phyloP scores from a whole-genome alignment of 2,113 vertebrate species.

The Urocitellus parryii region DNA sequence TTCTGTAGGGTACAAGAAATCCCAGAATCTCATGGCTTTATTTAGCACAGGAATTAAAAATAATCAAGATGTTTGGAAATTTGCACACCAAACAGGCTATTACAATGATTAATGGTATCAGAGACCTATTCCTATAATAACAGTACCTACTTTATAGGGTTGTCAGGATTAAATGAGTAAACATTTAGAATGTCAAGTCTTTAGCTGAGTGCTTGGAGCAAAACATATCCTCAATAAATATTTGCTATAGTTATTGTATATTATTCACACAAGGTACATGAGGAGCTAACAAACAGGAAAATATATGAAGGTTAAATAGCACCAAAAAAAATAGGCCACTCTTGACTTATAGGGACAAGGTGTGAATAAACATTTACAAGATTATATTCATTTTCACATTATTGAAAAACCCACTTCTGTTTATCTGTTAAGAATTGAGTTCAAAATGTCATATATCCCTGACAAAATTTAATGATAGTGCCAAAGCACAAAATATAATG shows the following conservation, averaged over 20 bases:
- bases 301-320: background rate
- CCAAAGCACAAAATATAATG: background rate
- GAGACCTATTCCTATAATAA: background rate
- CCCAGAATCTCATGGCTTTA: background rate
- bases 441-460: constrained; percentile 26
- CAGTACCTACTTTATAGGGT: background rate
- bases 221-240: background rate
- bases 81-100: background rate
- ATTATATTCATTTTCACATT: constrained; percentile 36
- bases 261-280: constrained; percentile 1
- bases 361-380: constrained; percentile 31
- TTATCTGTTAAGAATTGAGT: constrained; percentile 53
- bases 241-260: background rate
- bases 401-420: constrained; percentile 44
- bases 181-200: background rate
- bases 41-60: background rate
- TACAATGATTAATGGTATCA: background rate
- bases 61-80: background rate
- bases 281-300: background rate
- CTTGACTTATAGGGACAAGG: background rate
- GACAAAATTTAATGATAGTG: background rate
- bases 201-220: background rate
- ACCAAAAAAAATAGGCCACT: background rate
- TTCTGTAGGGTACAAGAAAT: background rate
- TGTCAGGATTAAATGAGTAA: constrained; percentile 29